phyloP scores from a whole-genome alignment of 2,888 invertebrate genomes.

The Pristionchus exspectatus region DNA sequence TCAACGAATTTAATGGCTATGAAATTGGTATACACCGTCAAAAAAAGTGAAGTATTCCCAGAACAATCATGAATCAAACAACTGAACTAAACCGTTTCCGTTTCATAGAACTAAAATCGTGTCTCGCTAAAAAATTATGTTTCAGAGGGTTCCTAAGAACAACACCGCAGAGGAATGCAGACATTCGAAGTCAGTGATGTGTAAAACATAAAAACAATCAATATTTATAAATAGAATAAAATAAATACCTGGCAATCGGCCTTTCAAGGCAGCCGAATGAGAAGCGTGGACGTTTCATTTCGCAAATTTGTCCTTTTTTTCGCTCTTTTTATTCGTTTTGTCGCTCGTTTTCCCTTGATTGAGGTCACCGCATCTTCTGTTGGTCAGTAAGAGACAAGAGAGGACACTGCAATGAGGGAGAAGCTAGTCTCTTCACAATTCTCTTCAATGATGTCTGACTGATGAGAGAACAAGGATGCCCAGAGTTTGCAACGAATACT shows the following conservation, averaged over 20 bases:
- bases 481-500: too few species aligned
- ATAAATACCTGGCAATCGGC: conserved; percentile 29
- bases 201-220: neutral
- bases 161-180: neutral
- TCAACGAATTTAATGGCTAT: too few species aligned
- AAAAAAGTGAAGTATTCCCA: too few species aligned
- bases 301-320: neutral
- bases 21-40: too few species aligned
- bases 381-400: neutral
- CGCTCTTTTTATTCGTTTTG: neutral
- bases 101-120: too few species aligned
- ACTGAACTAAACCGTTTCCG: too few species aligned
- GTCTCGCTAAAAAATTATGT: neutral
- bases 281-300: conserved; percentile 35
- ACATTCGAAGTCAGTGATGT: neutral
- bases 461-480: too few species aligned
- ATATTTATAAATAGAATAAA: neutral
- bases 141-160: neutral
- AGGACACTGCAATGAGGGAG: neutral
- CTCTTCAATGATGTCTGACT: neutral
- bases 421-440: neutral
- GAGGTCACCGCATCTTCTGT: conserved; percentile 21
- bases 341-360: neutral
- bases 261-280: conserved; percentile 51
- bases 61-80: too few species aligned